Conservation (phyloP, 2,888 invertebrate species). For the Psylliodes chrysocephalus region DNA sequence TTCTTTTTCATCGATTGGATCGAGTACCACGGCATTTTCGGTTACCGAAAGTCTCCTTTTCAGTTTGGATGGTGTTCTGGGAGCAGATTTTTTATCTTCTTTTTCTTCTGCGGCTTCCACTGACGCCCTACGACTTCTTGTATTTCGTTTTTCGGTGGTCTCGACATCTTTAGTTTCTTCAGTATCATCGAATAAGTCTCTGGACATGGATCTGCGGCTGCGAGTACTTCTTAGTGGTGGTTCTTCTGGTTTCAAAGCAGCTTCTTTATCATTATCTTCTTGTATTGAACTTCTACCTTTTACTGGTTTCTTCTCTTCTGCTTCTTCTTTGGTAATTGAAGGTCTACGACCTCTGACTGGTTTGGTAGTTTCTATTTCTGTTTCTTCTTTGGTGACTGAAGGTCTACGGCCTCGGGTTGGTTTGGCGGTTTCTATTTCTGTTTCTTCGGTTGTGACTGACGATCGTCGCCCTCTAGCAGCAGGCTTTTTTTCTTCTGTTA, state of each 20-base stretch:
- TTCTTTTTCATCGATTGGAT: slow-evolving; percentile 37
- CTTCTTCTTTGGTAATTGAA: slow-evolving; percentile 9
- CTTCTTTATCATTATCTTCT: slow-evolving; percentile 27
- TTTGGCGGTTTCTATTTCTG: slow-evolving; percentile 18
- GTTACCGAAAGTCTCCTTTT: slow-evolving; percentile 33
- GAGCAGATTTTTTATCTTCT: slow-evolving; percentile 16
- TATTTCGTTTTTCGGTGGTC: slow-evolving; percentile 25
- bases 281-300: slow-evolving; percentile 19
- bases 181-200: slow-evolving; percentile 34
- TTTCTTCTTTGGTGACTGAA: slow-evolving; percentile 25
- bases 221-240: slow-evolving; percentile 10
- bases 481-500: slow-evolving; percentile 3
- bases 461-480: background rate
- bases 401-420: slow-evolving; percentile 29
- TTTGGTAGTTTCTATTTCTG: slow-evolving; percentile 18
- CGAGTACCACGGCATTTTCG: slow-evolving; percentile 30
- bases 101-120: slow-evolving; percentile 33
- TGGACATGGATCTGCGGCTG: slow-evolving; percentile 25
- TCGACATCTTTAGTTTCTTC: slow-evolving; percentile 32
- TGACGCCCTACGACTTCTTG: slow-evolving; percentile 42
- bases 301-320: background rate
- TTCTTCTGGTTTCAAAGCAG: slow-evolving; percentile 23
- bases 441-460: background rate
- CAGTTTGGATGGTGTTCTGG: slow-evolving; percentile 36
- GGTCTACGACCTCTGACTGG: slow-evolving; percentile 12